A percentile compares a stretch with the other conserved stretches of the same genome.
Conservation (phyloP, 2,113 vertebrate species). For the Rattus norvegicus region GRCr8 NC_086022.1:129341001-129341500, state of each 20-base stretch:
- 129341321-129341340: not conserved
- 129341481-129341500: not conserved
- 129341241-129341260: not conserved
- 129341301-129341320: not conserved
- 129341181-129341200: not conserved
- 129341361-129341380: not conserved
- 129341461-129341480: not conserved
- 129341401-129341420: not conserved
- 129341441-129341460: not conserved
- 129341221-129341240: not conserved
- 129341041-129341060: not conserved
- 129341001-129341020: not conserved
- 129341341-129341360: not conserved
- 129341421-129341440: not conserved
- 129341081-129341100: not conserved
- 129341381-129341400: not conserved
- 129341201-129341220: not conserved
- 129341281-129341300: not conserved
- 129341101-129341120: not conserved
- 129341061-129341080: not conserved
- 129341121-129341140: not conserved
- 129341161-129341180: not conserved
- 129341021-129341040: not conserved
- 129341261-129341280: not conserved
- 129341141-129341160: not conserved